A percentile compares a stretch with the other conserved stretches of the same genome.
Evolutionary conservation across 2,797 vertebrate genomes (phyloP).

Genomic region (Xiphophorus birchmanni): DNA sequence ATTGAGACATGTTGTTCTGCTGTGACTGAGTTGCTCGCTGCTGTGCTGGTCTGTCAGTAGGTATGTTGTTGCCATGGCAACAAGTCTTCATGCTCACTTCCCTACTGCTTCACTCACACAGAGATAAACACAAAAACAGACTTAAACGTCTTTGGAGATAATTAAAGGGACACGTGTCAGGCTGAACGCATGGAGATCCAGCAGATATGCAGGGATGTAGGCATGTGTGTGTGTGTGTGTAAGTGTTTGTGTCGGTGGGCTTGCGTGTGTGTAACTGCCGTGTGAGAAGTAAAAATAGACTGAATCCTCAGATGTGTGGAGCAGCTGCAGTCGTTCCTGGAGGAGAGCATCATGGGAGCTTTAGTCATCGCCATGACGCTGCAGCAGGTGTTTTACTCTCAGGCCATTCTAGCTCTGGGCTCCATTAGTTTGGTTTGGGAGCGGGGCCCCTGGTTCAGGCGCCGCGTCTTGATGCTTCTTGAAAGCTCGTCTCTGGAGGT

Average conservation of each 20-base stretch:
- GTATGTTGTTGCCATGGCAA: constrained; percentile 81
- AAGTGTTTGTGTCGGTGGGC: neutral
- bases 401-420: neutral
- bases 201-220: neutral
- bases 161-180: constrained; percentile 54
- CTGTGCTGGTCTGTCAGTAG: constrained; percentile 53
- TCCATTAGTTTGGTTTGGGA: neutral
- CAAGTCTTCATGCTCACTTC: constrained; percentile 63
- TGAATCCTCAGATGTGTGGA: constrained; percentile 6
- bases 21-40: constrained; percentile 29
- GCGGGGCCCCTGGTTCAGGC: neutral
- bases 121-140: constrained; percentile 14
- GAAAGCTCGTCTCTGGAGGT: neutral
- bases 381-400: no score
- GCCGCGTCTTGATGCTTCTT: neutral
- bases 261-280: constrained; percentile 13
- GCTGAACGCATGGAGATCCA: constrained; percentile 19
- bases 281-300: constrained; percentile 47
- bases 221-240: neutral
- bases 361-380: no score
- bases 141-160: constrained; percentile 60
- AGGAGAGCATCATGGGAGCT: constrained; percentile 1
- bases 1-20: constrained; percentile 32
- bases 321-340: neutral
- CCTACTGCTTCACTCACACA: neutral